A percentile compares a stretch with the other conserved stretches of the same genome.
phyloP scores from a whole-genome alignment of 2,113 vertebrate genomes.

The Triplophysa siluroides region DNA sequence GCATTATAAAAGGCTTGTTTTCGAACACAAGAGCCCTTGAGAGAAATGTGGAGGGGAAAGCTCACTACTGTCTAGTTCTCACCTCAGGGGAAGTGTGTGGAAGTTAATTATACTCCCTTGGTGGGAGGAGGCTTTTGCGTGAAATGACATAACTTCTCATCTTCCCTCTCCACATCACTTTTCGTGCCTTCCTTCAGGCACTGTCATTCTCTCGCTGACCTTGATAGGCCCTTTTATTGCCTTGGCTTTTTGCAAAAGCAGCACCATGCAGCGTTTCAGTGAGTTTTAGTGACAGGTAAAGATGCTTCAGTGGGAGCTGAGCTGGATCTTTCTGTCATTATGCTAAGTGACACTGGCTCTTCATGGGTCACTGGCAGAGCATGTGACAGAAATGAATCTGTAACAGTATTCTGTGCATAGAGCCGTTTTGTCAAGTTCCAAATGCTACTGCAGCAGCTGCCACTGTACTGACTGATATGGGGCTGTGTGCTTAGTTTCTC shows the following conservation, averaged over 20 bases:
- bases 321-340: slow-evolving; percentile 12
- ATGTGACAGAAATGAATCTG: slow-evolving; percentile 1
- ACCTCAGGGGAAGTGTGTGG: slow-evolving; percentile 31
- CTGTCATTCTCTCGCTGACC: slow-evolving; percentile 29
- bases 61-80: neutral
- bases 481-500: no score
- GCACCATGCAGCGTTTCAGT: slow-evolving; percentile 4
- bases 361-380: slow-evolving; percentile 8
- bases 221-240: slow-evolving; percentile 30
- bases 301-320: slow-evolving; percentile 27
- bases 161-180: neutral
- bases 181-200: slow-evolving; percentile 8
- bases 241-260: neutral
- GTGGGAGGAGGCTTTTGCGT: slow-evolving; percentile 15
- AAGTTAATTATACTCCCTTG: slow-evolving; percentile 11
- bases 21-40: neutral
- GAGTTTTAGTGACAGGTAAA: neutral
- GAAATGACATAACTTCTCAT: slow-evolving; percentile 24
- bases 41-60: slow-evolving; percentile 2
- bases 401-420: neutral
- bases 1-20: slow-evolving; percentile 11
- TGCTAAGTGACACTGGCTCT: slow-evolving; percentile 34
- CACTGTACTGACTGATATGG: no score
- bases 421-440: neutral
- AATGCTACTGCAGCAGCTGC: neutral